A percentile compares a stretch with the other conserved stretches of the same genome.
phyloP scores from a whole-genome alignment of 2,113 vertebrate genomes.

The Apteryx owenii region DNA sequence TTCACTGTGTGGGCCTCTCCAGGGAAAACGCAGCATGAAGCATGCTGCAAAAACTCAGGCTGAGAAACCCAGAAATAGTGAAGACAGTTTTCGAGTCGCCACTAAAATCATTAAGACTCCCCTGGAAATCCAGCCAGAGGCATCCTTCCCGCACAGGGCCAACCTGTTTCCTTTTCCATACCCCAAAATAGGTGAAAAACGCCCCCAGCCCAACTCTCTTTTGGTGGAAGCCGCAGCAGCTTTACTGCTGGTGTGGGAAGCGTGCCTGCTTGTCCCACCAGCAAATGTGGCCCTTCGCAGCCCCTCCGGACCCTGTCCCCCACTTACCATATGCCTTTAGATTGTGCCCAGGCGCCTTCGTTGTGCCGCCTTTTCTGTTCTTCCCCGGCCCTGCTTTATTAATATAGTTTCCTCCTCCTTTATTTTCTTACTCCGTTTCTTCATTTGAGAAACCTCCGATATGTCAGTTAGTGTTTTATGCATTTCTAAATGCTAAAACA shows the following conservation, averaged over 20 bases:
- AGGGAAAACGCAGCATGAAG: not conserved
- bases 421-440: not conserved
- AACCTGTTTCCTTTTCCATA: not conserved
- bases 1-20: not conserved
- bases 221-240: not conserved
- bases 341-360: not conserved
- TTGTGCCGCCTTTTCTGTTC: not conserved
- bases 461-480: not conserved
- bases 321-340: not conserved
- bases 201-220: not conserved
- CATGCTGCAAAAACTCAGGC: not conserved
- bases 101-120: not conserved
- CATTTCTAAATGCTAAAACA: not conserved
- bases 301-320: accelerated
- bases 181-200: not conserved
- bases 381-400: not conserved
- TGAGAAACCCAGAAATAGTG: not conserved
- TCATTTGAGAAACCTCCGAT: not conserved
- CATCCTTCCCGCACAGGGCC: not conserved
- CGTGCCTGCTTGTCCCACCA: not conserved
- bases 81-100: not conserved
- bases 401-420: not conserved
- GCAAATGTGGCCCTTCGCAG: not conserved
- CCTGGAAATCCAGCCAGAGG: not conserved
- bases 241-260: not conserved